A percentile compares a stretch with the other conserved stretches of the same genome.
phyloP scores from a whole-genome alignment of 1,140 invertebrate species.

The Plutomurus gul region DNA sequence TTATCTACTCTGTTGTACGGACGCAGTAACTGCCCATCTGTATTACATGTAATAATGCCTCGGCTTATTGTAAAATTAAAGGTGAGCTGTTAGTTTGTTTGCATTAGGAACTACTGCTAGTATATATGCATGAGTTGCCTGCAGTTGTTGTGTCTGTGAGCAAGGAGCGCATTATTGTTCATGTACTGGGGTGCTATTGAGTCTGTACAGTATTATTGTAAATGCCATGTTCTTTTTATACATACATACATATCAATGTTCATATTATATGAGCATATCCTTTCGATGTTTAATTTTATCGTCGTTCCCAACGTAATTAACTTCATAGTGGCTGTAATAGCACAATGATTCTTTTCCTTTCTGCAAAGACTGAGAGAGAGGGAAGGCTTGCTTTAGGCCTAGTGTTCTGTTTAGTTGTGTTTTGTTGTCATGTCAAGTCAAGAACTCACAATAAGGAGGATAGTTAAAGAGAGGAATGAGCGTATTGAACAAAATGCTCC shows the following conservation, averaged over 20 bases:
- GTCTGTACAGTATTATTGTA: background rate
- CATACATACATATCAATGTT: background rate
- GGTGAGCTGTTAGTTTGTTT: slow-evolving; percentile 16
- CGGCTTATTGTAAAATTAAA: background rate
- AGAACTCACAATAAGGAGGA: background rate
- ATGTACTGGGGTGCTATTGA: background rate
- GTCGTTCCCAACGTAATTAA: slow-evolving; percentile 33
- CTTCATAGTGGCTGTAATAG: background rate
- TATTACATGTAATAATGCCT: background rate
- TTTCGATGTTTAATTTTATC: slow-evolving; percentile 32
- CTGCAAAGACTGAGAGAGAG: no score
- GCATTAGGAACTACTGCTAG: background rate
- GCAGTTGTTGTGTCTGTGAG: background rate
- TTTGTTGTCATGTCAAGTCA: background rate
- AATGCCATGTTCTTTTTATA: background rate
- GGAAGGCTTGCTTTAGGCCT: no score
- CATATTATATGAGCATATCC: slow-evolving; percentile 17
- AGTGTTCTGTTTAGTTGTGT: no score
- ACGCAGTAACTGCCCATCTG: no score
- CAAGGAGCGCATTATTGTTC: background rate
- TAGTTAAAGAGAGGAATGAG: background rate
- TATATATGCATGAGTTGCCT: no score
- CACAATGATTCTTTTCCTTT: slow-evolving; percentile 24
- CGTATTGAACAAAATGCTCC: slow-evolving; percentile 3
- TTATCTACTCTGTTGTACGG: background rate